A percentile compares a stretch with the other conserved stretches of the same genome.
Conservation (phyloP, 2,113 vertebrate species). For the Vulpes lagopus region DNA sequence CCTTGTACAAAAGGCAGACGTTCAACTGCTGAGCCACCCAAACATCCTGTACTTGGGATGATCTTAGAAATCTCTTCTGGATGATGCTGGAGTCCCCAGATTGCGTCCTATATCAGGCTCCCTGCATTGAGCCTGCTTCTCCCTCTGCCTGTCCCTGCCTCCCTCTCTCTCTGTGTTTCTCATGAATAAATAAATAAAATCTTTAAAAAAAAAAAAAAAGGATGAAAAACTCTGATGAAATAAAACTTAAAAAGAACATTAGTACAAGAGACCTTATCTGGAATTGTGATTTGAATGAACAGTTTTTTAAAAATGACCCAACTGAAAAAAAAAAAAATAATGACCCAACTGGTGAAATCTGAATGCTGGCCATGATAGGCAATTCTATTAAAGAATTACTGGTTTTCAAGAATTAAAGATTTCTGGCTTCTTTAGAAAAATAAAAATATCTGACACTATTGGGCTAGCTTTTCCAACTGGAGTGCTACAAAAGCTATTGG, state of each 20-base stretch:
- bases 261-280: background rate
- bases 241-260: background rate
- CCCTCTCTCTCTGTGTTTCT: too few species aligned
- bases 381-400: background rate
- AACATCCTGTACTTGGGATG: too few species aligned
- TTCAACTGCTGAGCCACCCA: too few species aligned
- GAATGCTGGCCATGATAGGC: background rate
- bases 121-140: too few species aligned
- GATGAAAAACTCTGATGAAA: constrained; percentile 27
- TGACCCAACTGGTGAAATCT: background rate
- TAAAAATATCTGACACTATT: background rate
- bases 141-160: too few species aligned
- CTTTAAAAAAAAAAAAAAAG: background rate
- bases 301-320: background rate
- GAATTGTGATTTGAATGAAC: background rate
- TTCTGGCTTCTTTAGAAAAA: constrained; percentile 49
- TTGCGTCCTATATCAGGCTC: too few species aligned
- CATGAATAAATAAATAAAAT: too few species aligned
- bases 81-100: too few species aligned
- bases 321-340: background rate
- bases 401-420: background rate
- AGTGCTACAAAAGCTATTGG: background rate
- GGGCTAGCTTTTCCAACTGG: background rate
- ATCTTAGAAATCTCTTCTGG: too few species aligned
- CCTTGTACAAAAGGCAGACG: too few species aligned